Percentiles rank a stretch among this genome's conserved stretches.
Evolutionary conservation across 1,140 invertebrate species (phyloP).

Genomic region (Sinonovacula constricta): DNA sequence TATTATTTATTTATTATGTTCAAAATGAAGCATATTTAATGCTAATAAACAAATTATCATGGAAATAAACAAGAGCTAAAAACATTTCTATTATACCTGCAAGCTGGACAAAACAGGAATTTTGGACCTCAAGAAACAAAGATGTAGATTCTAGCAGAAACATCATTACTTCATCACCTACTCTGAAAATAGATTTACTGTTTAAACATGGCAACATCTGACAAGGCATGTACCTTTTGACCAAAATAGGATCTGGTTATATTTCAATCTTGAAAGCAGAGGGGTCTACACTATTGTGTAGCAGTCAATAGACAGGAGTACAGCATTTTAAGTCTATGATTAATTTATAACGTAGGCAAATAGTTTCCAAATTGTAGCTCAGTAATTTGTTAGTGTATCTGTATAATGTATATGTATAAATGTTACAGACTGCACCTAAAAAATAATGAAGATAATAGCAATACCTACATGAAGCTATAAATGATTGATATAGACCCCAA

Average conservation of each 20-base stretch:
- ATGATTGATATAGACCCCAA: too few relatives aligned
- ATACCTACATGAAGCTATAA: too few relatives aligned
- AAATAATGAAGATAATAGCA: too few relatives aligned
- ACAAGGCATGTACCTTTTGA: background rate
- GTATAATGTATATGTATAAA: too few relatives aligned
- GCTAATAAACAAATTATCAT: too few relatives aligned
- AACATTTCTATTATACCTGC: slow-evolving; percentile 42
- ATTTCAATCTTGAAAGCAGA: background rate
- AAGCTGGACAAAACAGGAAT: slow-evolving; percentile 51
- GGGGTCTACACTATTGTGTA: background rate
- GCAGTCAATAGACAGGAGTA: slow-evolving; percentile 3
- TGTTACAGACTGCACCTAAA: too few relatives aligned
- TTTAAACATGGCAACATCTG: background rate
- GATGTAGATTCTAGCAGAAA: slow-evolving; percentile 54
- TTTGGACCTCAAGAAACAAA: slow-evolving; percentile 28
- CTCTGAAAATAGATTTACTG: slow-evolving; percentile 26
- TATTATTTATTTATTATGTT: too few relatives aligned
- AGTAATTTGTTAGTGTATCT: too few relatives aligned
- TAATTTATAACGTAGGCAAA: background rate
- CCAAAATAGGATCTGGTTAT: background rate
- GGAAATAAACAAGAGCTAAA: background rate
- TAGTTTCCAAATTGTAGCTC: too few relatives aligned
- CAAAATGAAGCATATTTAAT: too few relatives aligned
- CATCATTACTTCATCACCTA: slow-evolving; percentile 52
- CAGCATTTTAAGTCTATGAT: background rate